Percentiles rank a stretch among this genome's conserved stretches.
Conservation (phyloP, 2,888 invertebrate species). For the Acronicta aceris region DNA sequence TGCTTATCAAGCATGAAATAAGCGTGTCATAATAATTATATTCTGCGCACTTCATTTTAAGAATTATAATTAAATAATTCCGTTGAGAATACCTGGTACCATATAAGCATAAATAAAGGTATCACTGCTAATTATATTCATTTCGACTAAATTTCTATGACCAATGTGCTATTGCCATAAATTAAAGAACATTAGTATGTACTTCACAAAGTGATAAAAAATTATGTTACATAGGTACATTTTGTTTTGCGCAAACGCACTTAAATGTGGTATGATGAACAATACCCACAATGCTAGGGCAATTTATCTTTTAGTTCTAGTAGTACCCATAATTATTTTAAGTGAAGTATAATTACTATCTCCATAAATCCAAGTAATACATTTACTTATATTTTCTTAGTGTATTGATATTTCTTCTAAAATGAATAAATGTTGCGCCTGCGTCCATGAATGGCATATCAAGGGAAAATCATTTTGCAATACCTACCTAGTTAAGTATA, state of each 20-base stretch:
- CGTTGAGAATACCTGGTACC: too few species aligned
- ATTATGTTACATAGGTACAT: too few species aligned
- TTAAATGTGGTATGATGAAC: neutral
- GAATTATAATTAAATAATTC: too few species aligned
- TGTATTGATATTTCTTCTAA: slow-evolving; percentile 30
- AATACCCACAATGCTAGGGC: neutral
- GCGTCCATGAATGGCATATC: slow-evolving; percentile 28
- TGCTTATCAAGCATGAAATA: slow-evolving; percentile 31
- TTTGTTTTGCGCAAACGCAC: neutral
- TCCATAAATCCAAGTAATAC: slow-evolving; percentile 24
- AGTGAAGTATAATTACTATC: slow-evolving; percentile 32
- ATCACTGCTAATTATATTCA: neutral
- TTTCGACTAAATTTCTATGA: neutral
- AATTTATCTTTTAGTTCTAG: slow-evolving; percentile 18
- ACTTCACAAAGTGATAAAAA: too few species aligned
- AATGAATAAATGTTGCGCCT: slow-evolving; percentile 18
- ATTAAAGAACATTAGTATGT: too few species aligned
- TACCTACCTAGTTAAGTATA: slow-evolving; percentile 10
- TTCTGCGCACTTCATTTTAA: slow-evolving; percentile 7
- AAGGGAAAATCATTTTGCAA: slow-evolving; percentile 40
- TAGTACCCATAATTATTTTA: slow-evolving; percentile 20
- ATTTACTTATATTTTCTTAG: slow-evolving; percentile 10
- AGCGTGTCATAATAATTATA: slow-evolving; percentile 9
- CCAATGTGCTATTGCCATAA: too few species aligned
- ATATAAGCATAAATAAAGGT: too few species aligned